Evolutionary conservation across 2,797 vertebrate species (phyloP), one percentile per base, ranked within the genome.

Genomic region (Macropus fuliginosus): DNA sequence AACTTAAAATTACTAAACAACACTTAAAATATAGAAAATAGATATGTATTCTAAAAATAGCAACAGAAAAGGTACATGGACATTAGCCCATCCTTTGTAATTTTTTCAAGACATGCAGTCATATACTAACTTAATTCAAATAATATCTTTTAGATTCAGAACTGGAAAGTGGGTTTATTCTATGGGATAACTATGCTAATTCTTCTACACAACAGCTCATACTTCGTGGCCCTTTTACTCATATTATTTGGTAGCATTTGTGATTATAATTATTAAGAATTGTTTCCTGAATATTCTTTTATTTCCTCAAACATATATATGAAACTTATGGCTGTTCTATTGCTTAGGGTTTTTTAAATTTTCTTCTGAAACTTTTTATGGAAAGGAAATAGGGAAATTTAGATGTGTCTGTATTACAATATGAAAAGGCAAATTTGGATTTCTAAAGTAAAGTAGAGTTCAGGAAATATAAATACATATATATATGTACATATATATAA

Each of bases 271-370:
- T 81, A 95, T 94, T 96, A 93, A 62, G 31, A 94, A 96, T 95
- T 94, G 91, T 56, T 96, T 18, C 52, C 55, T 81, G 1, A 91
- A 95, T 59, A 96, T 90, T 91, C 55, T 95, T 94, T 91, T 6
- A 96, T 16, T 21, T 91, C 91, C 95, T 96, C 93, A 94, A 9
- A 96, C 95, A 95, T 96, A 59, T 62, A 59, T 62, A 52, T 97
- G 90, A 95, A 94, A 90, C 95, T 27, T 66, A 57, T 40, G 62
- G 0, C 16, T 81, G 2, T 81, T 81, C 8, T 46, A 46, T 81
- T 46, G 31, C 74, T 81, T 46, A 81, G 40, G 2, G 2, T 21
- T 81, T 81, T 81, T 46, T 0, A 52, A 52, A 52, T 6, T 81
- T 46, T 24, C 18, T 14, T 81, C n/a, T 40, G n/a, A 74, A 74